Evolutionary conservation across 2,797 vertebrate species (phyloP).

Genomic region (Galagoides demidoff): DNA sequence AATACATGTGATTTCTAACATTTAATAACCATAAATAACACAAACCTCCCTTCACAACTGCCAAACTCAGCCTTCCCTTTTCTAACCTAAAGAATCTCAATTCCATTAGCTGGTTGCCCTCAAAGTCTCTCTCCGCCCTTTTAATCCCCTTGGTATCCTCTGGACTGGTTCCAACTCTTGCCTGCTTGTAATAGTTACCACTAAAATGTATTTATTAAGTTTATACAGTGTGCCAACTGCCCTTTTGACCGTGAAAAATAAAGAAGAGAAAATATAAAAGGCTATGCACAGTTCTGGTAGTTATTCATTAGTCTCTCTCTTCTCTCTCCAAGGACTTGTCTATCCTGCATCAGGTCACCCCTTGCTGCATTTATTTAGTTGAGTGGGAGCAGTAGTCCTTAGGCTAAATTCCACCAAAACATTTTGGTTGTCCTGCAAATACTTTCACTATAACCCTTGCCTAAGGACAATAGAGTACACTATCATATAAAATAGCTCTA

Average conservation of each 20-base stretch:
- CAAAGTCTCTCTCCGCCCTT: background rate
- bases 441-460: constrained; percentile 13
- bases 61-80: background rate
- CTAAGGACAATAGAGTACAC: background rate
- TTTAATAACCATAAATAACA: background rate
- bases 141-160: background rate
- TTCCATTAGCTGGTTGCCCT: background rate
- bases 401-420: constrained; percentile 30
- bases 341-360: too few relatives aligned
- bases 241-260: background rate
- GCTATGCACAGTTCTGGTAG: background rate
- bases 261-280: background rate
- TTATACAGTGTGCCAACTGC: background rate
- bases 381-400: background rate
- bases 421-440: background rate
- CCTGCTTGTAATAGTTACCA: background rate
- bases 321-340: constrained; percentile 22
- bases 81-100: background rate
- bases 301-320: constrained; percentile 15
- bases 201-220: constrained; percentile 5
- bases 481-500: background rate
- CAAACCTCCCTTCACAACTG: background rate
- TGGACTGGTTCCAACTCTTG: background rate
- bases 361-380: background rate
- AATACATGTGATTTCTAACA: background rate